A percentile compares a stretch with the other conserved stretches of the same genome.
Conservation (phyloP, 64 coral and sea anemone species). For the Pocillopora damicornis region DNA sequence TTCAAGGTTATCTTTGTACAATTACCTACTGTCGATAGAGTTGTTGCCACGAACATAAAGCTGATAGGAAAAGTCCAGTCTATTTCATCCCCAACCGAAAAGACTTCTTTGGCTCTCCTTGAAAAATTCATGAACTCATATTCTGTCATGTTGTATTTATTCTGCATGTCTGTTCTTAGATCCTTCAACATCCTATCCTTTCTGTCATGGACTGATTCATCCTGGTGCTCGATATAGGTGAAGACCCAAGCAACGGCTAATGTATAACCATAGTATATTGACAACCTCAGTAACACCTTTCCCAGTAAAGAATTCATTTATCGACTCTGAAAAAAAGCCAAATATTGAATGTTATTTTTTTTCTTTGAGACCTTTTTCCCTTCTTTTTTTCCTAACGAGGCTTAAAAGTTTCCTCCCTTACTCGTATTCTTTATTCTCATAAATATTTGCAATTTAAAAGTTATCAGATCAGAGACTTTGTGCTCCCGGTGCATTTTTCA, state of each 20-base stretch:
- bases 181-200: neutral
- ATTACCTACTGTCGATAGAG: slow-evolving; percentile 1
- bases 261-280: neutral
- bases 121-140: neutral
- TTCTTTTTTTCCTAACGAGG: no score
- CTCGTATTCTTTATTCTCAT: no score
- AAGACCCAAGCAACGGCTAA: neutral
- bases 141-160: neutral
- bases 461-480: no score
- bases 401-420: no score
- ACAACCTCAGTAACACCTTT: neutral
- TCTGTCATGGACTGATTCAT: neutral
- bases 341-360: neutral
- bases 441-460: no score
- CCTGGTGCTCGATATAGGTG: neutral
- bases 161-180: neutral
- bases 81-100: neutral
- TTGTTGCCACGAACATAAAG: neutral
- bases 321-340: neutral
- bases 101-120: neutral
- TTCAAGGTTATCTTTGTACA: no score
- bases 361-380: neutral
- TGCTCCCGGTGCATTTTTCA: no score
- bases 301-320: neutral
- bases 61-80: neutral